Evolutionary conservation across 2,113 vertebrate genomes (phyloP).

Genomic region (Lasiurus cinereus): DNA sequence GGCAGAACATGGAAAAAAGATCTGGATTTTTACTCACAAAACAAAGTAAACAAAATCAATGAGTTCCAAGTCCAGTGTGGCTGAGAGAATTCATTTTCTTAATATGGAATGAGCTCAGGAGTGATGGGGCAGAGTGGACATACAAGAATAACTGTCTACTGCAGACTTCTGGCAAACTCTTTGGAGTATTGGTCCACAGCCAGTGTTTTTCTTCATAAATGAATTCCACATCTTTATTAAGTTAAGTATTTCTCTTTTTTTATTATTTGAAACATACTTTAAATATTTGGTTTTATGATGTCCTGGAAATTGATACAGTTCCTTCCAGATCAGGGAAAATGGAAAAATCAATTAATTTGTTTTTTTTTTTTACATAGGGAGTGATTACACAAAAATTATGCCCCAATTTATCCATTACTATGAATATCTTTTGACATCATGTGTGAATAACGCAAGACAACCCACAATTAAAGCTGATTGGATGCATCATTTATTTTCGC

Average conservation of each 20-base stretch:
- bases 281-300: slow-evolving; percentile 90
- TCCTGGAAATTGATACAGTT: slow-evolving; percentile 86
- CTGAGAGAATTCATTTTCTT: slow-evolving; percentile 85
- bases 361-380: slow-evolving; percentile 82
- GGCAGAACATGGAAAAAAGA: slow-evolving; percentile 6
- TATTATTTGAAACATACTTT: slow-evolving; percentile 90
- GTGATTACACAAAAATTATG: slow-evolving; percentile 81
- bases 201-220: slow-evolving; percentile 90
- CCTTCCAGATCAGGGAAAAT: slow-evolving; percentile 84
- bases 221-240: slow-evolving; percentile 91
- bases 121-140: slow-evolving; percentile 76
- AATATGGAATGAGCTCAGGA: slow-evolving; percentile 78
- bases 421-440: slow-evolving; percentile 63
- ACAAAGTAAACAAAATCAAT: slow-evolving; percentile 85
- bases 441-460: slow-evolving; percentile 46
- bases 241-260: slow-evolving; percentile 87
- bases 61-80: slow-evolving; percentile 77
- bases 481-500: background rate
- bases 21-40: slow-evolving; percentile 77
- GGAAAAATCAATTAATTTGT: slow-evolving; percentile 86
- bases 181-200: slow-evolving; percentile 85
- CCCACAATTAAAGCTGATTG: slow-evolving; percentile 63
- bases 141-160: slow-evolving; percentile 76
- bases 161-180: slow-evolving; percentile 88
- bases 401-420: slow-evolving; percentile 69